Conservation (phyloP, 2,888 invertebrate species). For the Drosophila pseudotakahashii region DNA sequence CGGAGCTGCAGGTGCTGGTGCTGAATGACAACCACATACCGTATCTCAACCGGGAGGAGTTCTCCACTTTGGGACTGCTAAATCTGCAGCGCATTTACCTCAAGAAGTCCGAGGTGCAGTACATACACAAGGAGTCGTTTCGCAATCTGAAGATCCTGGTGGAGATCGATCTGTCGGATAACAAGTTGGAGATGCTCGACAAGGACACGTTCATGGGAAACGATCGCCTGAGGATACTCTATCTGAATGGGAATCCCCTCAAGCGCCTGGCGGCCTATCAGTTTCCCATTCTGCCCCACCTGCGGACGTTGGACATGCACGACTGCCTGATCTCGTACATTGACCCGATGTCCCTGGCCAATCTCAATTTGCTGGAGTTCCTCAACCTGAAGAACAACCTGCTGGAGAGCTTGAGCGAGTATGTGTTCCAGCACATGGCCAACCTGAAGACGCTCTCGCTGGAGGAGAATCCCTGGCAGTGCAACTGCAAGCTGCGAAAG, state of each 20-base stretch:
- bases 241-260: constrained; percentile 93
- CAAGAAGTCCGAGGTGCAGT: constrained; percentile 89
- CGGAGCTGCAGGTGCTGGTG: constrained; percentile 91
- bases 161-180: constrained; percentile 94
- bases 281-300: constrained; percentile 92
- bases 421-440: constrained; percentile 89
- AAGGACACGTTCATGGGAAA: constrained; percentile 93
- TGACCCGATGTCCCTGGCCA: constrained; percentile 91
- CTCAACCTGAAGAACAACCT: constrained; percentile 93
- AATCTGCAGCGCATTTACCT: constrained; percentile 94
- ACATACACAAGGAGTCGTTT: constrained; percentile 93
- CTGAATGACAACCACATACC: constrained; percentile 92
- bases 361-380: constrained; percentile 89
- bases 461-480: constrained; percentile 95
- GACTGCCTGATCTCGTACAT: constrained; percentile 91
- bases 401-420: constrained; percentile 88
- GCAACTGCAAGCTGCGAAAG: constrained; percentile 93
- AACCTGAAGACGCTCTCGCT: constrained; percentile 92
- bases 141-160: constrained; percentile 92
- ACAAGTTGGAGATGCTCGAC: constrained; percentile 90
- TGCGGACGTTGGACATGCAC: constrained; percentile 92
- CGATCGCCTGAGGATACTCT: constrained; percentile 91
- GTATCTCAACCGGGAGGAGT: constrained; percentile 90
- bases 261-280: constrained; percentile 89
- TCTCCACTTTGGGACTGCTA: constrained; percentile 90